A percentile compares a stretch with the other conserved stretches of the same genome.
Conservation (phyloP, 2,113 vertebrate species). For the Phoxinus phoxinus region DNA sequence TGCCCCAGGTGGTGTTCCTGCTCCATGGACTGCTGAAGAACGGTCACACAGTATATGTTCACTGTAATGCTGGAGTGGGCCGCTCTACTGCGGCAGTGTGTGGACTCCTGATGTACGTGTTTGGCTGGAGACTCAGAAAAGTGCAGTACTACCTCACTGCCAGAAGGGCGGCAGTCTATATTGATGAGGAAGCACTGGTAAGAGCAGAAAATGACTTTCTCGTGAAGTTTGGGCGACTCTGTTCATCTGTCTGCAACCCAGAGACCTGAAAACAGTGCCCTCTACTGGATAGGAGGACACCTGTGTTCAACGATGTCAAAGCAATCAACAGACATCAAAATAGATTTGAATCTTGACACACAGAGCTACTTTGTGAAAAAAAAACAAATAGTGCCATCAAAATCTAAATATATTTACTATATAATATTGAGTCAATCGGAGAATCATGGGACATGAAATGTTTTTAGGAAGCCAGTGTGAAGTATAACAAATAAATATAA, state of each 20-base stretch:
- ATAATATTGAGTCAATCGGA: no score
- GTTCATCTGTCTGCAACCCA: slow-evolving; percentile 65
- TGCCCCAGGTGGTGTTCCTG: slow-evolving; percentile 93
- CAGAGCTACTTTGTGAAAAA: no score
- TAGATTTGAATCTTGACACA: not conserved
- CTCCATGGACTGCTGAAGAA: slow-evolving; percentile 90
- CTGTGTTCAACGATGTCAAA: not conserved
- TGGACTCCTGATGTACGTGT: slow-evolving; percentile 89
- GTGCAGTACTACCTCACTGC: slow-evolving; percentile 89
- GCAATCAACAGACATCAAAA: not conserved
- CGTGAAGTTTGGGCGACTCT: slow-evolving; percentile 87
- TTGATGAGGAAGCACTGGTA: slow-evolving; percentile 90
- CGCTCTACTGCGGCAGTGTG: slow-evolving; percentile 89
- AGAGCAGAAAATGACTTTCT: slow-evolving; percentile 85
- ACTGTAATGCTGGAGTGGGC: slow-evolving; percentile 95
- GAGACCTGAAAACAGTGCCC: slow-evolving; percentile 59
- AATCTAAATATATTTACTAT: no score
- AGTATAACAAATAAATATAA: no score
- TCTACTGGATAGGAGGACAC: not conserved
- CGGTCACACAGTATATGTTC: slow-evolving; percentile 91
- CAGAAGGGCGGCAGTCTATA: slow-evolving; percentile 87
- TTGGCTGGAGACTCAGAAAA: slow-evolving; percentile 88
- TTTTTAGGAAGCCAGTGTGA: no score
- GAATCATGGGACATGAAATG: no score
- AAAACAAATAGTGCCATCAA: no score